phyloP scores from a whole-genome alignment of 2,888 invertebrate genomes.

The Parnassius orleans region DNA sequence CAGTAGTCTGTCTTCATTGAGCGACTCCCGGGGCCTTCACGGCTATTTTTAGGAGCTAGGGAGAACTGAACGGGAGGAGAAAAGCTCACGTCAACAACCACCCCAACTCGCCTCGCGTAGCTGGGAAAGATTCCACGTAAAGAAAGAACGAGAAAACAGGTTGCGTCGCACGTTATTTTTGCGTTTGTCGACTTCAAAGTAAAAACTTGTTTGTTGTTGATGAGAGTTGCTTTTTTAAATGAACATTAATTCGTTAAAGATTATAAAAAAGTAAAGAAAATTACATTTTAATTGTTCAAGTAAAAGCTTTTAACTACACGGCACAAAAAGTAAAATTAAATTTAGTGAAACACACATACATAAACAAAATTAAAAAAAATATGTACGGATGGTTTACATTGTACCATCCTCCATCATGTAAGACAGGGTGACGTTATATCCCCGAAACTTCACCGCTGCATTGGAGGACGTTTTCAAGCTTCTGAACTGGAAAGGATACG shows the following conservation, averaged over 20 bases:
- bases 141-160: constrained; percentile 48
- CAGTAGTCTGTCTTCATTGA: constrained; percentile 57
- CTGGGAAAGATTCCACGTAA: constrained; percentile 29
- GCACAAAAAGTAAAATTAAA: too few relatives aligned
- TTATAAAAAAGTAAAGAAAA: background rate
- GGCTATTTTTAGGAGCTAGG: constrained; percentile 72
- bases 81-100: constrained; percentile 54
- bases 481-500: too few relatives aligned
- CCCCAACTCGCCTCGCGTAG: constrained; percentile 39
- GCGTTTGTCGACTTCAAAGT: constrained; percentile 43
- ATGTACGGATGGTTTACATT: too few relatives aligned
- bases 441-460: too few relatives aligned
- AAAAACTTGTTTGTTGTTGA: constrained; percentile 41
- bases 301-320: too few relatives aligned
- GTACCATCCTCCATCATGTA: too few relatives aligned
- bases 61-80: constrained; percentile 41
- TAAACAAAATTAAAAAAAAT: too few relatives aligned
- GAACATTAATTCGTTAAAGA: background rate
- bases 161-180: constrained; percentile 39
- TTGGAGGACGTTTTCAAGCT: too few relatives aligned
- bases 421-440: too few relatives aligned
- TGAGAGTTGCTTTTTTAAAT: constrained; percentile 6
- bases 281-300: too few relatives aligned
- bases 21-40: constrained; percentile 65
- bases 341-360: too few relatives aligned